Base-by-base conservation (phyloP, 1,140 invertebrate genomes). In the Pseudobourletiella spinata region DNA sequence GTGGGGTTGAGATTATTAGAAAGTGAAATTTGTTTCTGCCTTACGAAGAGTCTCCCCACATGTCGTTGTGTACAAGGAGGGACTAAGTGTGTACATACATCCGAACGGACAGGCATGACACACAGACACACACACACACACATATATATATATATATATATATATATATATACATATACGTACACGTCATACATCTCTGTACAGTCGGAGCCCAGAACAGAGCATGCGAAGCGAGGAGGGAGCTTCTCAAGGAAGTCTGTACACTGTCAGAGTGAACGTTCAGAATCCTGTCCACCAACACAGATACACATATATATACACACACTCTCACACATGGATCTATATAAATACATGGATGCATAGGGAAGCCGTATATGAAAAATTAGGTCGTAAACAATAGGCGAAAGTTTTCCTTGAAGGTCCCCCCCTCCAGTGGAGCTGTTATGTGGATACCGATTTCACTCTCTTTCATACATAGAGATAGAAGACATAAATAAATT, bases 311-410 rank as follows among this genome's bases (percentile, higher is more conserved):
- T 8, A 8, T n/a, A 39, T 11, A n/a, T n/a, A 39, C 35, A 11
- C 35, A 39, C 35, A 39, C 35, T 39, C 35, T 39, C 35, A 39
- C 8, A 39, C 35, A 11, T 11, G n/a, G n/a, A 39, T 39, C 35
- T 39, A 39, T n/a, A 39, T 39, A 39, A n/a, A n/a, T 39, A 39
- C 8, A n/a, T 39, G n/a, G 8, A 20, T 46, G 18, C 44, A 46
- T 20, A 51, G 48, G 4, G 20, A 26, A 51, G 24, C 48, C 48
- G 48, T 51, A 51, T 14, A 51, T 51, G 52, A 55, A 55, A 55
- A 55, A 55, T 55, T 55, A 55, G 52, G 52, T 55, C 52, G 52
- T 55, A 55, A 55, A 55, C 52, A 55, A 55, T 55, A 55, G 20
- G 52, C 52, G 52, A 55, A 55, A 55, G 52, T 55, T 55, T 52